These are phyloP conservation scores for Griposia aprilina DNA, from an alignment of 2,888 invertebrate genomes.

Conservation along the genomic window DNA sequence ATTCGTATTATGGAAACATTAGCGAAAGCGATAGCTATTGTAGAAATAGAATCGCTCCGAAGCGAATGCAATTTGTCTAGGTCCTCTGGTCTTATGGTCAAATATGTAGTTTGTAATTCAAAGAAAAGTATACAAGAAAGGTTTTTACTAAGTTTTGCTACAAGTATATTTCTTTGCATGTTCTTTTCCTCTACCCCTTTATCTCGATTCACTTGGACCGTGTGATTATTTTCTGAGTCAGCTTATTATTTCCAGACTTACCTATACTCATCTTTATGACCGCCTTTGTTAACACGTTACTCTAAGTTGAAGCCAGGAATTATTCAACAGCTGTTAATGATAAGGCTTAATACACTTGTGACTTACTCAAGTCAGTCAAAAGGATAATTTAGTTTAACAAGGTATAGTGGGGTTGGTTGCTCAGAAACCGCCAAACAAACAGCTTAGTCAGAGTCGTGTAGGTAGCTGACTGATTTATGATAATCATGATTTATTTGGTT, in stretches of 20 bases:
- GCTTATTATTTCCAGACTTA: constrained; percentile 13
- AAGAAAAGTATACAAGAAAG: neutral
- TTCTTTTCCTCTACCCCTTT: constrained; percentile 1
- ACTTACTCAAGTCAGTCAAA: neutral
- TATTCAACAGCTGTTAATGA: neutral
- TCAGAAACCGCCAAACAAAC: neutral
- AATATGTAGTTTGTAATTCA: neutral
- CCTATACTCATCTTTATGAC: neutral
- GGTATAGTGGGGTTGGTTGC: neutral
- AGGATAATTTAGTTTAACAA: neutral
- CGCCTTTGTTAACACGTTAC: neutral
- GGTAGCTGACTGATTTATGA: neutral
- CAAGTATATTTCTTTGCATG: constrained; percentile 10
- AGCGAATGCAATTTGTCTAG: too few species aligned
- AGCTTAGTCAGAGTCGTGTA: neutral
- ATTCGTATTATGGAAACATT: too few species aligned
- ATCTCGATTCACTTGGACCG: neutral
- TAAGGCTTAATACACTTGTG: neutral
- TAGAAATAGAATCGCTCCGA: too few species aligned
- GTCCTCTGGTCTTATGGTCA: neutral
- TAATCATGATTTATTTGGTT: too few species aligned
- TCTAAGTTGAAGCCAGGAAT: neutral
- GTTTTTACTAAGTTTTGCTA: constrained; percentile 2
- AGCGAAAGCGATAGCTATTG: too few species aligned
- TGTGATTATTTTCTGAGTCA: constrained; percentile 21